Conservation (phyloP, 2,797 vertebrate genomes). For the Rousettus madagascariensis region DNA sequence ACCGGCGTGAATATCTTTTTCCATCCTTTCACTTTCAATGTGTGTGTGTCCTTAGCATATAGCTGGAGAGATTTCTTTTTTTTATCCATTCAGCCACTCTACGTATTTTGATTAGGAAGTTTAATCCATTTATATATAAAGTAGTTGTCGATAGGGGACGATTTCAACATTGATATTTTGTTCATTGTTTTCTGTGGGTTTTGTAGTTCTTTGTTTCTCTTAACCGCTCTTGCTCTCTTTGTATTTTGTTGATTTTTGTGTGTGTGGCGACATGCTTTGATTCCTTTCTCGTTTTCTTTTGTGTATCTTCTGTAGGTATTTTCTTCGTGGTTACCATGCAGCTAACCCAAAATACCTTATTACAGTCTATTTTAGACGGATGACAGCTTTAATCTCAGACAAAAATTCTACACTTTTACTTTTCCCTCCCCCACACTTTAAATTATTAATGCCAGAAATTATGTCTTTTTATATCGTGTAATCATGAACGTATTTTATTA, state of each 20-base stretch:
- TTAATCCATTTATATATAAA: not conserved
- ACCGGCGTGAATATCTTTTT: not conserved
- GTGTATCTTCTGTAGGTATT: not conserved
- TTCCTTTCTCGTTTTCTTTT: not conserved
- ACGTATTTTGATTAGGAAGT: not conserved
- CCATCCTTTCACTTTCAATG: not conserved
- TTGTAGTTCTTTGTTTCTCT: not conserved
- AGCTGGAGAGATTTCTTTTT: not conserved
- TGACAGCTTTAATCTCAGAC: not conserved
- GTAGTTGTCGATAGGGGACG: not conserved
- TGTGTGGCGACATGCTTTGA: not conserved
- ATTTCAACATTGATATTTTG: not conserved
- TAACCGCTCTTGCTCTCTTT: not conserved
- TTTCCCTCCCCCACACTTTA: not conserved
- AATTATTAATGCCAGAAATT: not conserved
- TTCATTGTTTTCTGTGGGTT: not conserved
- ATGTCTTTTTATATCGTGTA: not conserved
- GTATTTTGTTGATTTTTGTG: not conserved
- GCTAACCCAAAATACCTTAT: not conserved
- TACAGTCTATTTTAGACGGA: not conserved
- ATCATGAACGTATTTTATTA: not conserved
- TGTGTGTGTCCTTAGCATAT: not conserved
- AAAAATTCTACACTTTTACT: not conserved
- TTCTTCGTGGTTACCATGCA: not conserved
- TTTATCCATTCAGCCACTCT: not conserved